Percentiles rank a stretch among this genome's conserved stretches.
phyloP scores from a whole-genome alignment of 2,888 invertebrate genomes.

The Eumacrocentrus americanus region DNA sequence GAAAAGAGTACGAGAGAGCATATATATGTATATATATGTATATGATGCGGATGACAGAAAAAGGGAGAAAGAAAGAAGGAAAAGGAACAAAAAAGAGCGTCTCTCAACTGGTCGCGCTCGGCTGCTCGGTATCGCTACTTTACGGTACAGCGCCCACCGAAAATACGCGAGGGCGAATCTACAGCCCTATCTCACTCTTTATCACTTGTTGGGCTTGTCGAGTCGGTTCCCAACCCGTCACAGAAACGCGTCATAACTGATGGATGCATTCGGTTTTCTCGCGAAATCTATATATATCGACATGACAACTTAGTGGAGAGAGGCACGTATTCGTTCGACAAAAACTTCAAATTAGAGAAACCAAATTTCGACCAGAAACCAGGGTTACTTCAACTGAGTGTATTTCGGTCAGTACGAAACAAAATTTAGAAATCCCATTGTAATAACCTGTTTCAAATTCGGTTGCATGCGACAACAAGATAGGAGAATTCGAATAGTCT shows the following conservation, averaged over 20 bases:
- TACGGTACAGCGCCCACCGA: conserved; percentile 49
- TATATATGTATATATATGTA: too few relatives aligned
- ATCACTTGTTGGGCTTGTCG: neutral
- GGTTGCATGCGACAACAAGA: too few relatives aligned
- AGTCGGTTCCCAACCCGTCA: neutral
- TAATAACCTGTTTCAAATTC: too few relatives aligned
- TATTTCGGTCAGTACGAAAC: too few relatives aligned
- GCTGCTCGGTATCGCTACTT: conserved; percentile 52
- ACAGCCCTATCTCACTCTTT: neutral
- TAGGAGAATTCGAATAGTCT: too few relatives aligned
- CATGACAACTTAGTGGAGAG: neutral
- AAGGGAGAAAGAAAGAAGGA: neutral
- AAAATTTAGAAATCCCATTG: too few relatives aligned
- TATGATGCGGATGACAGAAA: neutral
- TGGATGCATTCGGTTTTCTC: neutral
- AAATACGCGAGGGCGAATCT: conserved; percentile 42
- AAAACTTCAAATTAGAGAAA: too few relatives aligned
- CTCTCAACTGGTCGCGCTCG: conserved; percentile 38
- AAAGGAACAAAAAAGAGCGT: conserved; percentile 13
- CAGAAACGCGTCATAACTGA: neutral
- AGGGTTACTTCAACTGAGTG: too few relatives aligned
- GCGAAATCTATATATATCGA: neutral
- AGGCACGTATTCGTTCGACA: neutral
- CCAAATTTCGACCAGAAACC: too few relatives aligned
- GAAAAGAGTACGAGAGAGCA: conserved; percentile 13